These are phyloP conservation scores for Lepidocyrtinus sp. DNA, from an alignment of 2,888 invertebrate genomes.

Conservation along the genomic window DNA sequence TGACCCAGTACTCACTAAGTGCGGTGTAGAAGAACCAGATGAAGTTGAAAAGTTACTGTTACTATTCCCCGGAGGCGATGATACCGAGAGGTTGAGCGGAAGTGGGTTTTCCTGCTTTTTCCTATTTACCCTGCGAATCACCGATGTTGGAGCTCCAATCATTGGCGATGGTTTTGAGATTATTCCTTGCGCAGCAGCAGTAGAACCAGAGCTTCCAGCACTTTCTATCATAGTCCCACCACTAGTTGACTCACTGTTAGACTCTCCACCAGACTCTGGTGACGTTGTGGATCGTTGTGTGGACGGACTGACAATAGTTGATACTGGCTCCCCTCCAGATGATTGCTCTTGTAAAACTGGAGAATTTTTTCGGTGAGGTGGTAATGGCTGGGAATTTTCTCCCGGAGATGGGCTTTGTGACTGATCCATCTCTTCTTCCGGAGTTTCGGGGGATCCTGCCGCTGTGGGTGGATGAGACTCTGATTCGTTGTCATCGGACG, in stretches of 20 bases:
- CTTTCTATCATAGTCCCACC: neutral
- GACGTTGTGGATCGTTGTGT: neutral
- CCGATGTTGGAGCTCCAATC: conserved; percentile 45
- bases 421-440: conserved; percentile 52
- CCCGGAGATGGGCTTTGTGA: conserved; percentile 51
- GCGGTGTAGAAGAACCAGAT: neutral
- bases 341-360: conserved; percentile 14
- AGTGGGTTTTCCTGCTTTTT: conserved; percentile 48
- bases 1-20: neutral
- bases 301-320: conserved; percentile 23
- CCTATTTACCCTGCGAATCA: conserved; percentile 35
- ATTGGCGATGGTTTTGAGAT: conserved; percentile 46
- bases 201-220: neutral
- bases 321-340: conserved; percentile 19
- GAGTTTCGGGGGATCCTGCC: conserved; percentile 44
- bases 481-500: conserved; percentile 58
- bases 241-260: neutral
- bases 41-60: conserved; percentile 21
- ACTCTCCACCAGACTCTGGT: conserved; percentile 30
- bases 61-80: conserved; percentile 38
- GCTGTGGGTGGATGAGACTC: conserved; percentile 35
- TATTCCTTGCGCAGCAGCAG: neutral
- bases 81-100: conserved; percentile 42
- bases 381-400: conserved; percentile 28
- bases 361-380: conserved; percentile 13